phyloP scores from a whole-genome alignment of 2,888 invertebrate genomes.

The Adineta ricciae region DNA sequence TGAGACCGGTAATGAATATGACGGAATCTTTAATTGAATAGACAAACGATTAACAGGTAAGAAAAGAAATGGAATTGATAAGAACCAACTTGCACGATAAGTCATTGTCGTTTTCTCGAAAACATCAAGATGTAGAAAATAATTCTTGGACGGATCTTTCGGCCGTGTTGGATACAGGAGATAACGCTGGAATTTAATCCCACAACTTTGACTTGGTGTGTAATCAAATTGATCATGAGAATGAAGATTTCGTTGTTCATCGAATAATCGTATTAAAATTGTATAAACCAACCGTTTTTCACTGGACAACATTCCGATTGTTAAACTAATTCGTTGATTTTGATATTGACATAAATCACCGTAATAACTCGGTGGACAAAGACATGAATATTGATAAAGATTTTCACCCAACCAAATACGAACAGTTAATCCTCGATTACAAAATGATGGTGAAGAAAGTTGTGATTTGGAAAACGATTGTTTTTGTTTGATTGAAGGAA shows the following conservation, averaged over 20 bases:
- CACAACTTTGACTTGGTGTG: neutral
- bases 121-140: neutral
- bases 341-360: conserved; percentile 2
- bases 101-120: neutral
- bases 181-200: neutral
- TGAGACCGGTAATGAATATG: no score
- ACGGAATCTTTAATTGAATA: neutral
- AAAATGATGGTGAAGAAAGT: neutral
- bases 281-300: neutral
- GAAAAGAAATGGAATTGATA: neutral
- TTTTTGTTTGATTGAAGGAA: neutral
- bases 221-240: conserved; percentile 1
- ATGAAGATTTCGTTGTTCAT: neutral
- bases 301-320: neutral
- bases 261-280: neutral
- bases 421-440: neutral
- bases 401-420: neutral
- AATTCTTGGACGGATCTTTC: neutral
- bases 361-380: neutral
- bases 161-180: neutral
- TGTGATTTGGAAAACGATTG: neutral
- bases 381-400: neutral
- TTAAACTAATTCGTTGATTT: neutral
- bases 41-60: neutral
- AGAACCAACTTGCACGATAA: conserved; percentile 12